Evolutionary conservation across 1,140 invertebrate species (phyloP).

Genomic region (Bicyclus anynana): DNA sequence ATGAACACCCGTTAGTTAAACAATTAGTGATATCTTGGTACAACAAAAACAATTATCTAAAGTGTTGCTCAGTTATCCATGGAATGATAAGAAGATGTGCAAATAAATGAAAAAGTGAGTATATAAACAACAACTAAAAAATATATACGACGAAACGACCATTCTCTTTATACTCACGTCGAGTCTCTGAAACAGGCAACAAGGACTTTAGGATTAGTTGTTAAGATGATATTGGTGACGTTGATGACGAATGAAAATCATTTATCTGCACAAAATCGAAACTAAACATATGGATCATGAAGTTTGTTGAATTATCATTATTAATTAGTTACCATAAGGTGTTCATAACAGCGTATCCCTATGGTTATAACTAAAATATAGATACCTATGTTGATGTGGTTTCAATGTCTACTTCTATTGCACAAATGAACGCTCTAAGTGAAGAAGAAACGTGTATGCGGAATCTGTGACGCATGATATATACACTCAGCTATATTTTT

Average conservation of each 20-base stretch:
- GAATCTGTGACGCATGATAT: too few relatives aligned
- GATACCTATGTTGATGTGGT: not conserved
- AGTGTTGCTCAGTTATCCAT: conserved; percentile 13
- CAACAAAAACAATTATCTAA: not conserved
- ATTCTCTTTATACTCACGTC: conserved; percentile 72
- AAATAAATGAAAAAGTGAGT: conserved; percentile 25
- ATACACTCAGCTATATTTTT: too few relatives aligned
- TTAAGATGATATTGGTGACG: conserved; percentile 27
- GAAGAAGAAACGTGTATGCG: too few relatives aligned
- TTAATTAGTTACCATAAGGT: conserved; percentile 11
- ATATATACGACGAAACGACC: conserved; percentile 54
- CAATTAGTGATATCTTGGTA: conserved; percentile 18
- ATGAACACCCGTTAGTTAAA: conserved; percentile 71
- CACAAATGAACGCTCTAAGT: too few relatives aligned
- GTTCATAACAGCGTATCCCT: conserved; percentile 36
- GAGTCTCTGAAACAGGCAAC: conserved; percentile 75
- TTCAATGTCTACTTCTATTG: too few relatives aligned
- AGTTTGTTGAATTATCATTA: not conserved
- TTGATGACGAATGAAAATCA: not conserved
- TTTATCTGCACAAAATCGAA: not conserved
- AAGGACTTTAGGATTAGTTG: conserved; percentile 50
- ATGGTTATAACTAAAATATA: not conserved
- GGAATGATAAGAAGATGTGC: conserved; percentile 24
- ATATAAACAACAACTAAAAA: conserved; percentile 36
- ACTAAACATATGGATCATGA: not conserved